Evolutionary conservation across 2,888 invertebrate species (phyloP), one percentile per base, ranked within the genome.

Genomic region (Eubasilissa splendida): DNA sequence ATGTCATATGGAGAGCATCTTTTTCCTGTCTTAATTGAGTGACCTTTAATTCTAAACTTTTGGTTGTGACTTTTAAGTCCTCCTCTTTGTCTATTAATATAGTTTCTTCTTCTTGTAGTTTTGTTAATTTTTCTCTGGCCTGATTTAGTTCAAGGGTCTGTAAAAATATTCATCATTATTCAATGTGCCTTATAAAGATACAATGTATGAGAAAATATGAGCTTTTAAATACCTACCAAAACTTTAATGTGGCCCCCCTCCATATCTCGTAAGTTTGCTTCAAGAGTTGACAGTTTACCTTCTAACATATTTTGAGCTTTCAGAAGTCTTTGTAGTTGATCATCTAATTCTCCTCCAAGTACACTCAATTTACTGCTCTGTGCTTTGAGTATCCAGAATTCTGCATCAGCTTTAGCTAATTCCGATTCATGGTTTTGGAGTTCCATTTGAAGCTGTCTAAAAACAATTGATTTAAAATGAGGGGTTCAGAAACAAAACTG

Each of bases 381-480:
- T 0, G 85, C 86, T 80, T 87, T 86, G 50, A 88, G 84, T 4
- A 86, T 86, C 22, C 85, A 86, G 80, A 91, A 87, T 78, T 87
- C 86, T 0, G 85, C 86, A 65, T 92, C 89, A 7, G 86, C 85
- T 59, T 87, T 85, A 22, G 88, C 86, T 0, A 89, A 85, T 12
- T 86, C 85, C 14, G 83, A 84, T 78, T 90, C 88, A 12, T 87
- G 86, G 60, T 89, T 89, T 14, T 85, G 79, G 53, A 91, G 87
- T 84, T 92, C 90, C 4, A 86, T 86, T 83, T 86, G 83, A 66
- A 87, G 84, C 70, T 85, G 86, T 83, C 88, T 88, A 73, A 74
- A 31, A 76, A 59, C 60, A 79, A 68, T 11, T 53, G 5, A 74
- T 33, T 33, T 22, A 22, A 22, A 22, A 22, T 22, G 22, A 22